A percentile compares a stretch with the other conserved stretches of the same genome.
phyloP scores from a whole-genome alignment of 1,140 invertebrate genomes.

The Scaptomyza hsui region DNA sequence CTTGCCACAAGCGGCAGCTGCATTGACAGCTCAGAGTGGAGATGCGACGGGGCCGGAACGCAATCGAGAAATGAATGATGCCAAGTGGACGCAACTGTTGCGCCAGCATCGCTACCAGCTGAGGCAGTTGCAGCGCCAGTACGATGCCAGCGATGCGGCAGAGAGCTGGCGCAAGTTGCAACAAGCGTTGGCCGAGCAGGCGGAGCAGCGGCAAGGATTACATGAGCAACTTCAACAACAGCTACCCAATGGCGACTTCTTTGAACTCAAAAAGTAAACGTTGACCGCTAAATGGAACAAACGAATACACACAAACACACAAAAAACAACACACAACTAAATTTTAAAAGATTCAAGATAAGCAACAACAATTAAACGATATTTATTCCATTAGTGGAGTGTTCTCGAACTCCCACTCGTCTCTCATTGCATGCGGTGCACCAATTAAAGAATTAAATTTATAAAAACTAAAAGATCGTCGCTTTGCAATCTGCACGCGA shows the following conservation, averaged over 20 bases:
- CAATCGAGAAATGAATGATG: slow-evolving; percentile 25
- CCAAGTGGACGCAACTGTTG: slow-evolving; percentile 61
- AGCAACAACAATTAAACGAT: slow-evolving; percentile 62
- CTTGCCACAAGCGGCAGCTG: slow-evolving; percentile 22
- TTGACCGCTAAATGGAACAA: slow-evolving; percentile 21
- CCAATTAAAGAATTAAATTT: slow-evolving; percentile 44
- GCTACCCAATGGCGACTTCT: slow-evolving; percentile 46
- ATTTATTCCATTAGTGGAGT: slow-evolving; percentile 58
- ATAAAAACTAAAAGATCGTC: slow-evolving; percentile 17
- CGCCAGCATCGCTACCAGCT: slow-evolving; percentile 59
- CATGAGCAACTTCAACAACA: slow-evolving; percentile 29
- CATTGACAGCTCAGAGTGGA: background rate
- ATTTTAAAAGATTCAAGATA: slow-evolving; percentile 5
- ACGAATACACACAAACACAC: slow-evolving; percentile 9
- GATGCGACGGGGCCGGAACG: slow-evolving; percentile 18
- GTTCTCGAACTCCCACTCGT: slow-evolving; percentile 23
- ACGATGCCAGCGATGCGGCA: slow-evolving; percentile 47
- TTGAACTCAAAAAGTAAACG: slow-evolving; percentile 66
- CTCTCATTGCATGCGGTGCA: slow-evolving; percentile 57
- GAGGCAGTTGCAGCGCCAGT: slow-evolving; percentile 46
- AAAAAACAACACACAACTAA: slow-evolving; percentile 8
- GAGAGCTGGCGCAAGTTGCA: slow-evolving; percentile 73
- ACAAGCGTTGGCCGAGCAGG: slow-evolving; percentile 47
- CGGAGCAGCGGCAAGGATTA: slow-evolving; percentile 43
- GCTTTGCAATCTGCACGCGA: slow-evolving; percentile 16